phyloP scores from a whole-genome alignment of 2,888 invertebrate species.

The Amphipyra tragopoginis region DNA sequence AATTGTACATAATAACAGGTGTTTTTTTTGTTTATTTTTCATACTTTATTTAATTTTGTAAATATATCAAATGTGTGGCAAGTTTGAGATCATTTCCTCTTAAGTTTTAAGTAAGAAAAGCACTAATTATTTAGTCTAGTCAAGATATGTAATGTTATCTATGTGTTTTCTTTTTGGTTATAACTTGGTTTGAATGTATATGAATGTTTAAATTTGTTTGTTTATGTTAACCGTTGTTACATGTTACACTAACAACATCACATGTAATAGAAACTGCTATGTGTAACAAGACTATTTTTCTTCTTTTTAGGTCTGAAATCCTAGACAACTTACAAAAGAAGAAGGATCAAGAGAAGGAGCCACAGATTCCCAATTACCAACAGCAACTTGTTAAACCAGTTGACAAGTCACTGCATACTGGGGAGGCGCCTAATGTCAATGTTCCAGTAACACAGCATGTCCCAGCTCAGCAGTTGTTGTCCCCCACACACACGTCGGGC shows the following conservation, averaged over 20 bases:
- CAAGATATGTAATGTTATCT: not conserved
- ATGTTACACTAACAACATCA: conserved; percentile 9
- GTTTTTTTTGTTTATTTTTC: not conserved
- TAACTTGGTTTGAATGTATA: not conserved
- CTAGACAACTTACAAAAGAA: conserved; percentile 90
- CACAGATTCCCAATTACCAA: conserved; percentile 75
- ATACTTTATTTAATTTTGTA: not conserved
- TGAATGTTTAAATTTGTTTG: not conserved
- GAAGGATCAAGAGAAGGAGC: conserved; percentile 83
- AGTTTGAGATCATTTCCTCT: not conserved
- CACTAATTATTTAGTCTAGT: not conserved
- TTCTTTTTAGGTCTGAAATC: conserved; percentile 90
- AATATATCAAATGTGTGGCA: not conserved
- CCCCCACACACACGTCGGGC: conserved; percentile 74
- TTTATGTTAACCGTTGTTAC: not conserved
- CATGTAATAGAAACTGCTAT: not conserved
- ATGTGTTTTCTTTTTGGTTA: not conserved
- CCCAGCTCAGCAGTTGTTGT: conserved; percentile 78
- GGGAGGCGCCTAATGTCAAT: conserved; percentile 73
- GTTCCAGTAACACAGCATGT: conserved; percentile 81
- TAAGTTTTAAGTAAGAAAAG: not conserved
- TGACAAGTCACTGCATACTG: conserved; percentile 71
- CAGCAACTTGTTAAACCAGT: conserved; percentile 72
- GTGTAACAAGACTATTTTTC: not conserved
- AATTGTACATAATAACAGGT: too few relatives aligned